Evolutionary conservation across 2,113 vertebrate genomes (phyloP).

Genomic region (Columbina picui): DNA sequence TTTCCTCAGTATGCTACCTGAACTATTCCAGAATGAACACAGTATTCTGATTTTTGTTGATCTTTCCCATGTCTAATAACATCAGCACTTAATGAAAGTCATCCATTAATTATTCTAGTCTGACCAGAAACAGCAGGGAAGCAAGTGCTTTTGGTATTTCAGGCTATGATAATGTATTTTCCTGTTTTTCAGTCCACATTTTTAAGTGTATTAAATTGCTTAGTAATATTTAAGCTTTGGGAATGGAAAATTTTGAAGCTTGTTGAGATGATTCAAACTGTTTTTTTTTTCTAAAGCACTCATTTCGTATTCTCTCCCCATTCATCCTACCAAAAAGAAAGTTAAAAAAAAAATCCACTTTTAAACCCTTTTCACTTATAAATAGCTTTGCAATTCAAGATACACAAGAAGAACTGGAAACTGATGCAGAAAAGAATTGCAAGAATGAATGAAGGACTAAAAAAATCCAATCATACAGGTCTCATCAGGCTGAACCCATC

Average conservation of each 20-base stretch:
- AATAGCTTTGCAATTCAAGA: conserved; percentile 23
- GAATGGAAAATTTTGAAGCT: conserved; percentile 19
- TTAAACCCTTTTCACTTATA: conserved; percentile 27
- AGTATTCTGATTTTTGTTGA: not conserved
- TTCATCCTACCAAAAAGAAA: not conserved
- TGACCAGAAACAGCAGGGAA: not conserved
- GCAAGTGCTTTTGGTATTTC: not conserved
- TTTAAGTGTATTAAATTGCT: not conserved
- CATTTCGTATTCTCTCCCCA: not conserved
- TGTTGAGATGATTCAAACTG: not conserved
- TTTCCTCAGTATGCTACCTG: not conserved
- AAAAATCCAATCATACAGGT: not conserved
- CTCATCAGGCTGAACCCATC: not conserved
- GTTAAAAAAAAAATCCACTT: not conserved
- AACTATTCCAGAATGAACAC: not conserved
- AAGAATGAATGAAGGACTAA: not conserved
- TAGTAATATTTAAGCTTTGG: not conserved
- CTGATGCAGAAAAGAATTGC: not conserved
- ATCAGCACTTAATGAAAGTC: not conserved
- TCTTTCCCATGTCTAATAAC: not conserved
- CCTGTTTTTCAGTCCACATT: not conserved
- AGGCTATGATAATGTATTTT: not conserved
- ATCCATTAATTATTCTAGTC: not conserved
- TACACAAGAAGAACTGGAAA: not conserved
- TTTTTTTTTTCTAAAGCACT: not conserved